Conservation (phyloP, 2,888 invertebrate genomes). For the Lasioglossum marginatum region DNA sequence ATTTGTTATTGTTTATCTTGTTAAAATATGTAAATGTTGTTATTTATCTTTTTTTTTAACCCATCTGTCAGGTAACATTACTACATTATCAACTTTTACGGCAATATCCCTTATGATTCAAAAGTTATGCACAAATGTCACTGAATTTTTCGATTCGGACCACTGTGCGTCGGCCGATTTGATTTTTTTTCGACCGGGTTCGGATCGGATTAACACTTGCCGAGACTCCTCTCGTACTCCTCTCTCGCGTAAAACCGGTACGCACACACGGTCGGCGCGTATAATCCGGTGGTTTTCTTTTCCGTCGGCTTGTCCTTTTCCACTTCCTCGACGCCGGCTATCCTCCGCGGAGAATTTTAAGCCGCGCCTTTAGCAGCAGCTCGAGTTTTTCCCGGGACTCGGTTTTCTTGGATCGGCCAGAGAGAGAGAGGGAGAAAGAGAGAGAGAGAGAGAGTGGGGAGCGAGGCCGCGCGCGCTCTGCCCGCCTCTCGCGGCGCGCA, state of each 20-base stretch:
- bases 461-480: constrained; percentile 6
- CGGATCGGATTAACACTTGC: background rate
- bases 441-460: too few relatives aligned
- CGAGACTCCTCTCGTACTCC: too few relatives aligned
- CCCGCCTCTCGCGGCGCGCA: constrained; percentile 53
- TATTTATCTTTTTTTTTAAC: too few relatives aligned
- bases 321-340: constrained; percentile 47
- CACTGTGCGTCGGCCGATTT: constrained; percentile 20
- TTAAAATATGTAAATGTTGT: too few relatives aligned
- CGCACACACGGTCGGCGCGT: constrained; percentile 4
- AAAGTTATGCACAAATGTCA: too few relatives aligned
- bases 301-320: constrained; percentile 17
- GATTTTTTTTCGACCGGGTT: constrained; percentile 38
- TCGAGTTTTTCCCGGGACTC: constrained; percentile 70
- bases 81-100: too few relatives aligned
- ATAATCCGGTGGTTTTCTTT: constrained; percentile 56
- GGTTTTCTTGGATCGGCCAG: constrained; percentile 60
- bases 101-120: too few relatives aligned
- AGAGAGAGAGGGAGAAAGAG: background rate
- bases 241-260: constrained; percentile 49
- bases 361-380: constrained; percentile 64
- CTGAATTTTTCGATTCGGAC: too few relatives aligned
- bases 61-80: too few relatives aligned
- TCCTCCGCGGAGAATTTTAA: constrained; percentile 69
- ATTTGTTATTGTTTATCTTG: too few relatives aligned